Evolutionary conservation across 2,888 invertebrate genomes (phyloP).

Genomic region (Octonoba sinensis): DNA sequence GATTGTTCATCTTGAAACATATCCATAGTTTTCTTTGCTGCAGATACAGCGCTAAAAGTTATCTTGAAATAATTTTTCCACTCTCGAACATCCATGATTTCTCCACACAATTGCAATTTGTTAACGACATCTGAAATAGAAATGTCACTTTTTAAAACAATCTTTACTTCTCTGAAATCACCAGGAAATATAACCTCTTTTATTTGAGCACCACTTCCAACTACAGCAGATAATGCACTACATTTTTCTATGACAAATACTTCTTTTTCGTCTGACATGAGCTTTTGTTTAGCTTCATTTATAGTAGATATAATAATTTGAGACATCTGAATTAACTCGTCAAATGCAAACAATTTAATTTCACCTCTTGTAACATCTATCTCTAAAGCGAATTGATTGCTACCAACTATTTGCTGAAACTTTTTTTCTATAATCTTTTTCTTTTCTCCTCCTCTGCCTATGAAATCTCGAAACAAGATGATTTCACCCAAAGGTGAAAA

Average conservation of each 20-base stretch:
- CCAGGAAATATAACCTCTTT: conserved; percentile 51
- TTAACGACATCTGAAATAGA: conserved; percentile 23
- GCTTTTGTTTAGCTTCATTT: conserved; percentile 18
- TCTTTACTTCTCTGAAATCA: conserved; percentile 47
- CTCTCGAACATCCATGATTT: conserved; percentile 21
- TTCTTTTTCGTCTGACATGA: conserved; percentile 37
- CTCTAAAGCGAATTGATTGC: conserved; percentile 27
- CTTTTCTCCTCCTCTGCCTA: conserved; percentile 37
- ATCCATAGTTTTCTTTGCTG: conserved; percentile 37
- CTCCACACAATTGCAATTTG: conserved; percentile 36
- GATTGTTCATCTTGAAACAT: conserved; percentile 25
- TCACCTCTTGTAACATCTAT: conserved; percentile 38
- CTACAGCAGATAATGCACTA: conserved; percentile 21
- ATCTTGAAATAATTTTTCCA: conserved; percentile 47
- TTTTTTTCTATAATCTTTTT: conserved; percentile 21
- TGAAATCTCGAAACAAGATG: conserved; percentile 28
- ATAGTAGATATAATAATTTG: conserved; percentile 28
- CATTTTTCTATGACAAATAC: conserved; percentile 9
- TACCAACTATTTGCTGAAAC: conserved; percentile 21
- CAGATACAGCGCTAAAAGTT: conserved; percentile 33
- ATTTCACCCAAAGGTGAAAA: conserved; percentile 41
- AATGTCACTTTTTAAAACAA: conserved; percentile 12
- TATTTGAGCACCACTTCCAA: conserved; percentile 40
- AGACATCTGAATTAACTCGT: conserved; percentile 11
- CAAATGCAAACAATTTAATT: conserved; percentile 38